Evolutionary conservation across 2,888 invertebrate species (phyloP).

Genomic region (Stratiomys singularior): DNA sequence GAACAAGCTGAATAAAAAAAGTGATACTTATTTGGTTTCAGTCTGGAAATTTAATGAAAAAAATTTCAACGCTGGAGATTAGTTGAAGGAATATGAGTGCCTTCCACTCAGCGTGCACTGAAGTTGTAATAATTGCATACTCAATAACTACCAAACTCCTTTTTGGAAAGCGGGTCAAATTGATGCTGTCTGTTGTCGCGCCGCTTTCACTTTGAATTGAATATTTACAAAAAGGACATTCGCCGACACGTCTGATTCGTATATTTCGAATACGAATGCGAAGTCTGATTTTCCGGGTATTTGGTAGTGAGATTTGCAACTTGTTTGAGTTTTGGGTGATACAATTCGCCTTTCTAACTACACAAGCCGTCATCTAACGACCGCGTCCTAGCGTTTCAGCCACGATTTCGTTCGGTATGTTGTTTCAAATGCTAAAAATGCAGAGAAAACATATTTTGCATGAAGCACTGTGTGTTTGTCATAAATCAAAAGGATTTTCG

Average conservation of each 20-base stretch:
- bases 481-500: constrained; percentile 52
- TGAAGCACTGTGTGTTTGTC: constrained; percentile 49
- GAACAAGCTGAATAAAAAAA: too few relatives aligned
- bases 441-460: constrained; percentile 42
- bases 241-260: constrained; percentile 18
- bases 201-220: background rate
- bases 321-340: constrained; percentile 50
- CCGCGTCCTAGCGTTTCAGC: constrained; percentile 18
- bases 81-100: too few relatives aligned
- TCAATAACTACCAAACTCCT: too few relatives aligned
- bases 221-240: constrained; percentile 29
- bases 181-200: background rate
- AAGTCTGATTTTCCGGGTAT: constrained; percentile 50
- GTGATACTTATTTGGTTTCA: too few relatives aligned
- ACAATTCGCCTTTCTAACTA: constrained; percentile 35
- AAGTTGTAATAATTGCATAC: too few relatives aligned
- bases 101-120: too few relatives aligned
- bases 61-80: too few relatives aligned
- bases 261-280: constrained; percentile 36
- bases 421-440: constrained; percentile 21
- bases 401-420: constrained; percentile 24
- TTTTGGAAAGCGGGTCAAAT: too few relatives aligned
- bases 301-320: constrained; percentile 51
- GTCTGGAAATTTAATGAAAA: too few relatives aligned
- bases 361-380: constrained; percentile 26